Base-by-base conservation (phyloP, 2,113 vertebrate genomes). In the Pogonocichla stellata region DNA sequence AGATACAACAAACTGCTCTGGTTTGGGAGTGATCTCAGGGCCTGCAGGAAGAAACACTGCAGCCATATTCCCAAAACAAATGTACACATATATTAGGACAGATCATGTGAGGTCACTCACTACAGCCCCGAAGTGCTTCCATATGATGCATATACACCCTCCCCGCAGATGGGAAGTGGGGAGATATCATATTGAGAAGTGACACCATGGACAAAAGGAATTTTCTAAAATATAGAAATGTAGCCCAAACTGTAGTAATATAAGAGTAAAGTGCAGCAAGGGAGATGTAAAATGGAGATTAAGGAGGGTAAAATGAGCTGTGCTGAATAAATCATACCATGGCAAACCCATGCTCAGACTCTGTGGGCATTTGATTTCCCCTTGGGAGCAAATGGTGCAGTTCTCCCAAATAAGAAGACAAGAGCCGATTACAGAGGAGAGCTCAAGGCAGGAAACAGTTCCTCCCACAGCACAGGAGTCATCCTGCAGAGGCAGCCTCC, bases 251-350 rank as follows among this genome's bases (percentile, higher is more conserved):
- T 92, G 69, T 62, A 86, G 58, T 60, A 86, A 81, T 96, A 89
- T 65, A 96, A 94, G 91, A 91, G 93, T 96, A 92, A 97, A 95
- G 73, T 85, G 53, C 64, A 86, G 94, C 96, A 92, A 95, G 67
- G 88, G 66, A 97, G 91, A 94, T 93, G 83, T 86, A 95, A 95
- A 97, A 96, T 82, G 36, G 60, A 86, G 90, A 97, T 95, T 97
- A 96, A 96, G 90, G 80, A 88, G 90, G 88, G 84, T 95, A 94
- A 97, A 93, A 94, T 91, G 92, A 94, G 85, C 62, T 93, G 93
- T 94, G 36, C 74, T 92, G 89, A 96, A 87, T 73, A 94, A 95
- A 93, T 80, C 31, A 60, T 50, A 73, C 66, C 17, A 0, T 43
- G 71, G 81, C 56, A 95, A 95, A 88, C 92, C 47, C 57, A 64